Conservation (phyloP, 2,113 vertebrate genomes). For the Anarrhichthys ocellatus region DNA sequence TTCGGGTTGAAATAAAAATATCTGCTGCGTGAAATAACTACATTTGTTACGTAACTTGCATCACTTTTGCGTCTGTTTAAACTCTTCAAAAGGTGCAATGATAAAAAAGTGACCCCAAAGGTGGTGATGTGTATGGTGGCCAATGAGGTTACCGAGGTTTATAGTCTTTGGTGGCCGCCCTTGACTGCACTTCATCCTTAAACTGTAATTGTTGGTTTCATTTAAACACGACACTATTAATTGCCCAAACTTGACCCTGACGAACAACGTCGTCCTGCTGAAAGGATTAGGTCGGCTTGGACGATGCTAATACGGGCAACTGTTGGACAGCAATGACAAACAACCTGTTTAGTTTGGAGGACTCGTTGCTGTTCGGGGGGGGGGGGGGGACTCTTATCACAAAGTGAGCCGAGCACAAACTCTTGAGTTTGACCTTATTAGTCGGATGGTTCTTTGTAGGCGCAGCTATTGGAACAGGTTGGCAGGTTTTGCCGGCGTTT, state of each 20-base stretch:
- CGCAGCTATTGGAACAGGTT: slow-evolving; percentile 69
- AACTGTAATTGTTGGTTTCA: background rate
- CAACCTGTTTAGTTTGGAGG: slow-evolving; percentile 10
- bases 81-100: background rate
- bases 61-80: background rate
- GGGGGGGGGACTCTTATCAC: slow-evolving; percentile 20
- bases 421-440: slow-evolving; percentile 75
- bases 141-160: background rate
- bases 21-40: no score
- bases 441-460: slow-evolving; percentile 43
- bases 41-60: no score
- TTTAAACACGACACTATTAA: background rate
- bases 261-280: background rate
- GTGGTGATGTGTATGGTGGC: background rate
- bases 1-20: background rate
- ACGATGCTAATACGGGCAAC: background rate
- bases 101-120: background rate
- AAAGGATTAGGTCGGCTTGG: background rate
- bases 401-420: slow-evolving; percentile 62
- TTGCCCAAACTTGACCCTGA: background rate
- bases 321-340: background rate
- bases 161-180: background rate
- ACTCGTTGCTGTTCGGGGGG: slow-evolving; percentile 7
- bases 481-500: slow-evolving; percentile 71
- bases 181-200: background rate